A percentile compares a stretch with the other conserved stretches of the same genome.
These are phyloP conservation scores for Syrista parreyssii DNA, from an alignment of 2,888 invertebrate genomes.

Conservation along the genomic window DNA sequence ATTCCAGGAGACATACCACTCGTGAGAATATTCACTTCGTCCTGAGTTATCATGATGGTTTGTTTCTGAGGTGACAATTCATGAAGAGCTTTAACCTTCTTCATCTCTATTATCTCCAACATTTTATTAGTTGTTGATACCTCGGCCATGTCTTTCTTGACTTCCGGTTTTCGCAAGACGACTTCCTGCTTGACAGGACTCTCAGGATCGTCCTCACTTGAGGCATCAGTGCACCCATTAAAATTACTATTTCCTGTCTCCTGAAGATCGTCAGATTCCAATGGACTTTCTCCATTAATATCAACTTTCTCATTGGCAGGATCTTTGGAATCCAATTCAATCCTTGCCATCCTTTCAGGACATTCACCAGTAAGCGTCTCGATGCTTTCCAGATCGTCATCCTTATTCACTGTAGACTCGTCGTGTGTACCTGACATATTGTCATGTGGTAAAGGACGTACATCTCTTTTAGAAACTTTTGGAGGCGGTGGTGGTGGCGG, in stretches of 20 bases:
- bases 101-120: constrained; percentile 56
- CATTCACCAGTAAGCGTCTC: constrained; percentile 17
- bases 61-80: constrained; percentile 23
- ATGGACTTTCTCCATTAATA: constrained; percentile 68
- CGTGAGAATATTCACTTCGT: neutral
- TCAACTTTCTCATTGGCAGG: constrained; percentile 13
- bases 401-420: neutral
- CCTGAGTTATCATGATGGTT: neutral
- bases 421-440: neutral
- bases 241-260: no score
- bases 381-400: neutral
- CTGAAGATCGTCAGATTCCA: constrained; percentile 59
- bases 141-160: neutral
- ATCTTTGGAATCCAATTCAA: constrained; percentile 11
- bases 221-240: no score
- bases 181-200: neutral
- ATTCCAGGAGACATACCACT: neutral
- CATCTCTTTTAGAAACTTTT: constrained; percentile 38
- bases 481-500: constrained; percentile 64
- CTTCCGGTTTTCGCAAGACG: constrained; percentile 3
- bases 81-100: constrained; percentile 42
- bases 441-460: constrained; percentile 38
- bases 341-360: constrained; percentile 5
- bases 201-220: neutral
- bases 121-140: constrained; percentile 41